phyloP scores from a whole-genome alignment of 2,888 invertebrate genomes.

The Augiades crinisus region DNA sequence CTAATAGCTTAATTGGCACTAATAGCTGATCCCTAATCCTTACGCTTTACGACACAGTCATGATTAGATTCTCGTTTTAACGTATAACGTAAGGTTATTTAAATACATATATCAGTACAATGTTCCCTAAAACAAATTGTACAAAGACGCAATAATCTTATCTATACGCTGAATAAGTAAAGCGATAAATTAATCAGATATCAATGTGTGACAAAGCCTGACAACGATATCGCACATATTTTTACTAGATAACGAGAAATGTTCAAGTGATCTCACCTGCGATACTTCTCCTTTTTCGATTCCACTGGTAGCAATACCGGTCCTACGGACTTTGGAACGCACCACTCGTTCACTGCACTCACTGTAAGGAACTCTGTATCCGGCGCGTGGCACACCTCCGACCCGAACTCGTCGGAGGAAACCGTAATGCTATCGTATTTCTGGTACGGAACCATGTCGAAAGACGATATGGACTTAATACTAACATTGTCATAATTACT shows the following conservation, averaged over 20 bases:
- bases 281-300: constrained; percentile 77
- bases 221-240: constrained; percentile 64
- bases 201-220: constrained; percentile 56
- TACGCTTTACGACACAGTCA: background rate
- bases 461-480: constrained; percentile 74
- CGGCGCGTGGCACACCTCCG: constrained; percentile 74
- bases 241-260: constrained; percentile 45
- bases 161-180: constrained; percentile 48
- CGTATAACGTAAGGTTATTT: background rate
- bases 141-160: constrained; percentile 57
- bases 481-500: constrained; percentile 77
- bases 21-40: background rate
- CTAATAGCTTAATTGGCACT: background rate
- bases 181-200: constrained; percentile 59
- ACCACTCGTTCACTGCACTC: constrained; percentile 79
- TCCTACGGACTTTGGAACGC: constrained; percentile 67
- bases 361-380: constrained; percentile 73
- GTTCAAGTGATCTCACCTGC: constrained; percentile 69
- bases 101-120: constrained; percentile 2
- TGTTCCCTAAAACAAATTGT: constrained; percentile 34
- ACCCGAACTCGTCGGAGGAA: constrained; percentile 76
- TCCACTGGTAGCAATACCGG: constrained; percentile 69
- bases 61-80: background rate
- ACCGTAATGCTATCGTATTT: constrained; percentile 77
- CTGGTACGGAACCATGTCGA: constrained; percentile 76